Evolutionary conservation across 2,888 invertebrate species (phyloP).

Genomic region (Adelphocoris suturalis): DNA sequence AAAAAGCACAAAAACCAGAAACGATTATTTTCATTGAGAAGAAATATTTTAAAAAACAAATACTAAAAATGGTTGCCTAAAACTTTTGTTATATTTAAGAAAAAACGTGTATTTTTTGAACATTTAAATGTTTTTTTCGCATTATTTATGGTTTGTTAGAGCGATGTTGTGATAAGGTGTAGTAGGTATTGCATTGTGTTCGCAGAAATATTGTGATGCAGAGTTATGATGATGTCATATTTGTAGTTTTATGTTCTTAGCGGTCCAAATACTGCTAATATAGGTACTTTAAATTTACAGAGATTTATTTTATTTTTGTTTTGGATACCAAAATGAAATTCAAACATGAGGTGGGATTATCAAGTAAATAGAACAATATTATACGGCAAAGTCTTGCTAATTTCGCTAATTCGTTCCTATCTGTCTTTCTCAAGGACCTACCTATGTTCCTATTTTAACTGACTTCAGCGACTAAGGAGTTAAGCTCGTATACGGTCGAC

Average conservation of each 20-base stretch:
- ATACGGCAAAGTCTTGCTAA: not conserved
- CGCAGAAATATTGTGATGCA: not conserved
- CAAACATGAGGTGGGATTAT: not conserved
- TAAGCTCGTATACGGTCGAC: too few species aligned
- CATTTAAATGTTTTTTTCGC: not conserved
- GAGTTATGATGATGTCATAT: not conserved
- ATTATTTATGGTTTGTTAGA: not conserved
- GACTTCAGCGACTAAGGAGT: too few species aligned
- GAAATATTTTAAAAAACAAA: conserved; percentile 15
- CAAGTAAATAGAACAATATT: not conserved
- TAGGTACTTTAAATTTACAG: not conserved
- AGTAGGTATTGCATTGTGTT: not conserved
- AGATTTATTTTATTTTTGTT: not conserved
- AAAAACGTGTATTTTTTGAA: not conserved
- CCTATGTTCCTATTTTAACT: not conserved
- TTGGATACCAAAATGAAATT: not conserved
- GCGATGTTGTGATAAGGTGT: conserved; percentile 13
- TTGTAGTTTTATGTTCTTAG: not conserved
- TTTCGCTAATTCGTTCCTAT: not conserved
- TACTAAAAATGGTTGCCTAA: not conserved
- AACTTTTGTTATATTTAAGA: not conserved
- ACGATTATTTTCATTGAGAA: not conserved
- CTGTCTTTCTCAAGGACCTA: too few species aligned
- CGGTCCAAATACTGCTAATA: not conserved
- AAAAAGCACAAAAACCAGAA: not conserved